A percentile compares a stretch with the other conserved stretches of the same genome.
Conservation (phyloP, 2,113 vertebrate species). For the Leptocoma aspasia region DNA sequence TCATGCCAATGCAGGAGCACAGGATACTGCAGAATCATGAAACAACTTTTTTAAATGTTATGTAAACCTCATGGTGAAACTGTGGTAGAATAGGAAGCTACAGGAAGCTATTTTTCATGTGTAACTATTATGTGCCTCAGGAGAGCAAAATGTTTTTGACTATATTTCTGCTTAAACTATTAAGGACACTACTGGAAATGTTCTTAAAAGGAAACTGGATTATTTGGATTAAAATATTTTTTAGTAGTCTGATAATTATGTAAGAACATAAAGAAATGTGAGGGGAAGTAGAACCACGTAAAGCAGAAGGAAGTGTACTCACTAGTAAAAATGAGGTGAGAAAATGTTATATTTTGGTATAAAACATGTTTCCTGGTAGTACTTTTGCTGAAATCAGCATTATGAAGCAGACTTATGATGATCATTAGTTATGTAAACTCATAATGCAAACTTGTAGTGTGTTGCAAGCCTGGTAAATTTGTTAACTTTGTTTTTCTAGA, state of each 20-base stretch:
- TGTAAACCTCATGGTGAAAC: background rate
- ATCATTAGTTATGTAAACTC: background rate
- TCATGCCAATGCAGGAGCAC: background rate
- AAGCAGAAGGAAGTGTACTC: background rate
- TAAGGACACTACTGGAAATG: background rate
- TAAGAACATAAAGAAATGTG: background rate
- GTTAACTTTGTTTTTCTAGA: background rate
- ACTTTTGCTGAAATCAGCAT: background rate
- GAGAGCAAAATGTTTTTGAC: background rate
- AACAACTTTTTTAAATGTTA: background rate
- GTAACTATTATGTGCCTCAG: background rate
- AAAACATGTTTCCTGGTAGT: background rate
- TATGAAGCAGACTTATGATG: background rate
- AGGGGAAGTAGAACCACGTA: background rate
- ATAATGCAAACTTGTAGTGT: background rate
- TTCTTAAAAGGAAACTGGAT: background rate
- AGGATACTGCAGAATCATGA: background rate
- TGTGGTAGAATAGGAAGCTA: background rate
- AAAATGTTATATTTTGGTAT: background rate
- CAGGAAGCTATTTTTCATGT: background rate
- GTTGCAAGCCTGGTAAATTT: background rate
- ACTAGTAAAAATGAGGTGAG: background rate
- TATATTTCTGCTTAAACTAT: background rate
- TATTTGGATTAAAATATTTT: background rate
- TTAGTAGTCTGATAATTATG: background rate